Evolutionary conservation across 2,113 vertebrate species (phyloP), one percentile per base, ranked within the genome.

Genomic region (Scomber japonicus): DNA sequence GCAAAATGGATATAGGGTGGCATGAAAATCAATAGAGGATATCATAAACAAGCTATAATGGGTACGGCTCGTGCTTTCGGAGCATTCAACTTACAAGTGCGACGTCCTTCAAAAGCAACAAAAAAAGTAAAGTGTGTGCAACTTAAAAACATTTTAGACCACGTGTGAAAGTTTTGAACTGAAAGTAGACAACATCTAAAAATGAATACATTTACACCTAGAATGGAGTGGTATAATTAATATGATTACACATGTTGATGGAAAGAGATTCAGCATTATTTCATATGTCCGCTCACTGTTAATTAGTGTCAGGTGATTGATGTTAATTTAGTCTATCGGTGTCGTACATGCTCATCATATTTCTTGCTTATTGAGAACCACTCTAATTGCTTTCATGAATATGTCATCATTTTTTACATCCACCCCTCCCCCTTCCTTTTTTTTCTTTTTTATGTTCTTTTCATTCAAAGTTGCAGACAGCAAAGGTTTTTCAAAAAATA

Each of bases 21-120:
- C 69, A 75, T 65, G 30, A 51, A 76, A 88, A 89, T 92, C 81
- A 82, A 88, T 89, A 69, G 72, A 71, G 74, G 66, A 78, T 45
- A 68, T 80, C 54, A 79, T 84, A 87, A 91, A 86, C 78, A 83
- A 74, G 61, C 40, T 71, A 9, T 45, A 71, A 71, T 48, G 53
- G 63, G 40, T 81, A 60, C 75, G 59, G 67, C 12, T 3, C 65
- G 71, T 55, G 53, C 61, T 70, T 44, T 82, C 44, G 71, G 19
- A 86, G 60, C 46, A 61, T 55, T 83, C 48, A 10, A 11, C 53
- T 40, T 49, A 12, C 57, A 11, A 48, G 0, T 24, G 27, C 27
- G 19, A n/a, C 1, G 27, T 50, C 74, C 15, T 71, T 59, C 15
- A 59, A 73, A 27, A 31, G 56, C n/a, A 44, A 40, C 6, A 40